These are phyloP conservation scores for Thamnaconus septentrionalis DNA, from an alignment of 2,113 vertebrate genomes.

Conservation along the genomic window DNA sequence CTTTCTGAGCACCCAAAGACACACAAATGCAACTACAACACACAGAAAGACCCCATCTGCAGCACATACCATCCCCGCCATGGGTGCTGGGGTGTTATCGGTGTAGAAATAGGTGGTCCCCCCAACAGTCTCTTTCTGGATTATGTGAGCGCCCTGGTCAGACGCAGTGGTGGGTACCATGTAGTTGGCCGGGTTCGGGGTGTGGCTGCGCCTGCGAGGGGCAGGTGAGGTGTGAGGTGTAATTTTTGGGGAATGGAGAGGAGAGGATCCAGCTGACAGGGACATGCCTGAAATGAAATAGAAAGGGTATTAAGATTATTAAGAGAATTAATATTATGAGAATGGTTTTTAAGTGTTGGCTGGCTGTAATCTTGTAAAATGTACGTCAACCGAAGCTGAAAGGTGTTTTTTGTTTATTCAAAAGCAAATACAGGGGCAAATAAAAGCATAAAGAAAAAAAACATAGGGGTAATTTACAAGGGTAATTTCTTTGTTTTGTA, in stretches of 20 bases:
- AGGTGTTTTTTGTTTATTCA: too few relatives aligned
- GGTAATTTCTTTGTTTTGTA: neutral
- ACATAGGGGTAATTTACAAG: neutral
- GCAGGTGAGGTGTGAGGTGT: constrained; percentile 98
- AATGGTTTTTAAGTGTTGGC: too few relatives aligned
- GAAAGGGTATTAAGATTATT: neutral
- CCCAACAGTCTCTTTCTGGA: constrained; percentile 98
- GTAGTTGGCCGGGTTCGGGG: constrained; percentile 96
- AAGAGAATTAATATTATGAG: too few relatives aligned
- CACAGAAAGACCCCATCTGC: neutral
- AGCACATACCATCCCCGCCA: constrained; percentile 90
- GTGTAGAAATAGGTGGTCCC: constrained; percentile 99
- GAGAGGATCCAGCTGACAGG: constrained; percentile 95
- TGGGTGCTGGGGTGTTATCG: constrained; percentile 91
- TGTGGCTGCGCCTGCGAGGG: constrained; percentile 95
- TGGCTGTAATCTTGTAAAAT: too few relatives aligned
- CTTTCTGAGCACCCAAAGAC: neutral
- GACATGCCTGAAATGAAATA: constrained; percentile 87
- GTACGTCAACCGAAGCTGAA: too few relatives aligned
- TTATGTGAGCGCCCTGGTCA: constrained; percentile 88
- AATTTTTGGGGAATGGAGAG: constrained; percentile 98
- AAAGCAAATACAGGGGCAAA: neutral
- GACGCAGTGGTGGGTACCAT: constrained; percentile 94
- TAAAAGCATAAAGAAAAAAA: constrained; percentile 4
- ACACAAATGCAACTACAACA: neutral